Percentiles rank a stretch among this genome's conserved stretches.
Evolutionary conservation across 2,113 vertebrate species (phyloP).

Genomic region (Calypte anna): DNA sequence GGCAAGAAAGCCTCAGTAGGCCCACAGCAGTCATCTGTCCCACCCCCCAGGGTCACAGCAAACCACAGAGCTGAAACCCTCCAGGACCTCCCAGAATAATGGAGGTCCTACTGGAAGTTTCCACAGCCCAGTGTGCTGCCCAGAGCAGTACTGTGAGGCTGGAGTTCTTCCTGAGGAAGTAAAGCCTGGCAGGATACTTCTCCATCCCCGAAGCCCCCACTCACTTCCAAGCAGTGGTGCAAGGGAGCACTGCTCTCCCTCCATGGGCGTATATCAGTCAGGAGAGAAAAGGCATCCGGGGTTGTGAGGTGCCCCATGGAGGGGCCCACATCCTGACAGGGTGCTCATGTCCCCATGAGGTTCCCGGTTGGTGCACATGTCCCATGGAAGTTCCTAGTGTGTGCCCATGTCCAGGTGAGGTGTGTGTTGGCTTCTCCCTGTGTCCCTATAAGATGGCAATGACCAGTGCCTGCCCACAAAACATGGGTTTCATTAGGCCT

Average conservation of each 20-base stretch:
- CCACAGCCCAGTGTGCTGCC: neutral
- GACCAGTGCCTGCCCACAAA: neutral
- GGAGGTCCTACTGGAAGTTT: rapidly evolving
- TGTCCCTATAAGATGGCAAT: neutral
- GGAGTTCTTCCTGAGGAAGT: neutral
- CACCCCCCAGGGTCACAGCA: neutral
- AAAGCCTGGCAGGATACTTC: neutral
- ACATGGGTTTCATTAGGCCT: neutral
- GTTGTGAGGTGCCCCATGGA: neutral
- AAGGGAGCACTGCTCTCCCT: neutral
- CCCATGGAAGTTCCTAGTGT: neutral
- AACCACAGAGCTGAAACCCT: neutral
- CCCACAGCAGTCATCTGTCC: neutral
- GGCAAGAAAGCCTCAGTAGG: neutral
- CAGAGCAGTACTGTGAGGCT: neutral
- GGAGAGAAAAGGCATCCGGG: neutral
- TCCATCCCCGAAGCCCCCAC: rapidly evolving
- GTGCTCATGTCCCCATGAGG: neutral
- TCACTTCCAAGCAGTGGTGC: rapidly evolving
- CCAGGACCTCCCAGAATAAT: rapidly evolving
- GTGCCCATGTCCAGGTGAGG: neutral
- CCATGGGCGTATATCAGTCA: rapidly evolving
- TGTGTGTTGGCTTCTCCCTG: neutral
- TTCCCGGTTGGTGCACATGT: too few species aligned
- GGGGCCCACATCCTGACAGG: neutral